phyloP scores from a whole-genome alignment of 2,797 vertebrate species.

The Ptychobarbus kaznakovi region DNA sequence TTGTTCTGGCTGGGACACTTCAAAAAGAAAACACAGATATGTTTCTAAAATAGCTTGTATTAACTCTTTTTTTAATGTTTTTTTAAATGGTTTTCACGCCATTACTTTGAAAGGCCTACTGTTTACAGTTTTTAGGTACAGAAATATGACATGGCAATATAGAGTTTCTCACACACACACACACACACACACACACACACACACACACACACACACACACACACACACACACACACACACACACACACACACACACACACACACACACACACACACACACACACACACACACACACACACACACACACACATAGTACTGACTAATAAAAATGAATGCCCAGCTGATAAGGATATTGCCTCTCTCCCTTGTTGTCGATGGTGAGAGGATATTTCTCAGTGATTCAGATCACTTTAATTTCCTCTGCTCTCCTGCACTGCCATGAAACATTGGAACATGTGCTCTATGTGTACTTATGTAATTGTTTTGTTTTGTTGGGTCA shows the following conservation, averaged over 20 bases:
- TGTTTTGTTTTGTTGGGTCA: neutral
- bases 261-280: too few relatives aligned
- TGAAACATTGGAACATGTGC: neutral
- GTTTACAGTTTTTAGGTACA: neutral
- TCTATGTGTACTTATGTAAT: neutral
- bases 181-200: too few relatives aligned
- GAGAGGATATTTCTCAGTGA: conserved; percentile 48
- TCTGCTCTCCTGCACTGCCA: neutral
- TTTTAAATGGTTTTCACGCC: neutral
- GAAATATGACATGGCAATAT: neutral
- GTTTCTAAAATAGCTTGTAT: neutral
- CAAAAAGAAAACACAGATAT: neutral
- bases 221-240: too few relatives aligned
- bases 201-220: too few relatives aligned
- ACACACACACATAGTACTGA: conserved; percentile 8
- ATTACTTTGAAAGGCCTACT: neutral
- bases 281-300: neutral
- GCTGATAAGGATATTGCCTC: conserved; percentile 9
- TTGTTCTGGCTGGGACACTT: neutral
- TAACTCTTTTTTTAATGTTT: neutral
- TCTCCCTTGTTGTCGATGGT: neutral
- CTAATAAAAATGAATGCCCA: neutral
- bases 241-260: too few relatives aligned
- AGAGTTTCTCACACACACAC: neutral
- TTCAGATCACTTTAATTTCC: conserved; percentile 58